Percentiles rank a stretch among this genome's conserved stretches.
These are phyloP conservation scores for Chroicocephalus ridibundus DNA, from an alignment of 2,113 vertebrate genomes.

Conservation along the genomic window DNA sequence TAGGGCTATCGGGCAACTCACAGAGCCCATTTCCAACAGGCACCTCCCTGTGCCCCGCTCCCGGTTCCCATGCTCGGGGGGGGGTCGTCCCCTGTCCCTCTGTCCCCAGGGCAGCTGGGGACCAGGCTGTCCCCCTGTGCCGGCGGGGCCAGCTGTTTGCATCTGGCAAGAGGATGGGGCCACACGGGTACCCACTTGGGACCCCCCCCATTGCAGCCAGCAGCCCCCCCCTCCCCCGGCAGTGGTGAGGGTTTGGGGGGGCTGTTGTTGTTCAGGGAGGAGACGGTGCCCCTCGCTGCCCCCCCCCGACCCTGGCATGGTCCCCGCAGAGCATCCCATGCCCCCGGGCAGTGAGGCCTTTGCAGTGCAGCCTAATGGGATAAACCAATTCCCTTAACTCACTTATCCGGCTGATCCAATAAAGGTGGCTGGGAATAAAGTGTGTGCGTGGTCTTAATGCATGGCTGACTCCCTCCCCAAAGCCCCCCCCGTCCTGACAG, in stretches of 20 bases:
- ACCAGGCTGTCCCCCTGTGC: too few relatives aligned
- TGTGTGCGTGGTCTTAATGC: slow-evolving; percentile 31
- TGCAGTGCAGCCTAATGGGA: slow-evolving; percentile 27
- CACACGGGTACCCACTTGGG: accelerated
- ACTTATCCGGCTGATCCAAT: slow-evolving; percentile 55
- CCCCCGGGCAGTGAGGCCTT: not conserved
- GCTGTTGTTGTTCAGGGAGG: not conserved
- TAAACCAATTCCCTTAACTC: slow-evolving; percentile 62
- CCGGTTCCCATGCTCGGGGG: accelerated
- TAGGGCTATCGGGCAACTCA: accelerated
- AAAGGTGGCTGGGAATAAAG: slow-evolving; percentile 59
- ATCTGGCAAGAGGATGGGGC: not conserved
- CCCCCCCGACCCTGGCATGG: not conserved
- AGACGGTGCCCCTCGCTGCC: accelerated
- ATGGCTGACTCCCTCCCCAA: not conserved
- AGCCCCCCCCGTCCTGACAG: not conserved
- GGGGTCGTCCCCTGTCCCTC: not conserved
- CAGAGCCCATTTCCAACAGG: accelerated
- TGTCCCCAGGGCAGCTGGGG: accelerated
- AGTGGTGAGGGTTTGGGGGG: not conserved
- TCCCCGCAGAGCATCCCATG: not conserved
- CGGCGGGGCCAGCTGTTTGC: not conserved
- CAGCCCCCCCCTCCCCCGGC: accelerated
- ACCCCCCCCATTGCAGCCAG: not conserved
- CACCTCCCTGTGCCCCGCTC: not conserved